These are phyloP conservation scores for Macropodus opercularis DNA, from an alignment of 2,797 vertebrate species.

Conservation along the genomic window DNA sequence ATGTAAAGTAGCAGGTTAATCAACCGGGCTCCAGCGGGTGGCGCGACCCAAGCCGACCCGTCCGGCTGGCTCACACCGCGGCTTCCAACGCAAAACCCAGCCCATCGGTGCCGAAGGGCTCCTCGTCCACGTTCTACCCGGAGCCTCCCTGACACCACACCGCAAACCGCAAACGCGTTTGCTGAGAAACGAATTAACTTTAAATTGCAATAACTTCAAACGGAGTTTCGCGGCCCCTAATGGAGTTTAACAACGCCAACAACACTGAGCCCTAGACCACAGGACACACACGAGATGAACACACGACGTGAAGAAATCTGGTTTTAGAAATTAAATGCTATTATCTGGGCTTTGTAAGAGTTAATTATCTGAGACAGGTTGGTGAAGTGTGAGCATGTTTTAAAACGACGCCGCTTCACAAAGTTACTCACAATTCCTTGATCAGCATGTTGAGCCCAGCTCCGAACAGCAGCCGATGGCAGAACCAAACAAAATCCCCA, in stretches of 20 bases:
- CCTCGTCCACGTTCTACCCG: accelerated
- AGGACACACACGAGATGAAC: neutral
- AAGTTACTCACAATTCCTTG: slow-evolving; percentile 81
- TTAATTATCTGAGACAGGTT: neutral
- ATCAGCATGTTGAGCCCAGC: slow-evolving; percentile 70
- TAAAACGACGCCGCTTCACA: neutral
- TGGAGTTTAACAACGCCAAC: neutral
- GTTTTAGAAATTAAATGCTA: neutral
- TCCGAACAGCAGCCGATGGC: neutral
- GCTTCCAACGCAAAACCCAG: neutral
- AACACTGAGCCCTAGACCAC: neutral
- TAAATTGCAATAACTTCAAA: neutral
- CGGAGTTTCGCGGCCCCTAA: neutral
- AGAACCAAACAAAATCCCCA: neutral
- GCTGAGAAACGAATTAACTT: neutral
- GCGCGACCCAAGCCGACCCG: accelerated
- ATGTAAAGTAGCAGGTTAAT: neutral
- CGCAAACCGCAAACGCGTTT: accelerated
- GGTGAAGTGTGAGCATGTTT: neutral
- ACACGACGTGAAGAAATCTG: neutral
- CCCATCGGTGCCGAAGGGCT: neutral
- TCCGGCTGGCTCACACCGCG: neutral
- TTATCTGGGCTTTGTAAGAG: neutral
- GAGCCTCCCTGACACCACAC: neutral
- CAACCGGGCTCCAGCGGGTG: neutral